Evolutionary conservation across 2,888 invertebrate species (phyloP).

Genomic region (Drosophila neotestacea): DNA sequence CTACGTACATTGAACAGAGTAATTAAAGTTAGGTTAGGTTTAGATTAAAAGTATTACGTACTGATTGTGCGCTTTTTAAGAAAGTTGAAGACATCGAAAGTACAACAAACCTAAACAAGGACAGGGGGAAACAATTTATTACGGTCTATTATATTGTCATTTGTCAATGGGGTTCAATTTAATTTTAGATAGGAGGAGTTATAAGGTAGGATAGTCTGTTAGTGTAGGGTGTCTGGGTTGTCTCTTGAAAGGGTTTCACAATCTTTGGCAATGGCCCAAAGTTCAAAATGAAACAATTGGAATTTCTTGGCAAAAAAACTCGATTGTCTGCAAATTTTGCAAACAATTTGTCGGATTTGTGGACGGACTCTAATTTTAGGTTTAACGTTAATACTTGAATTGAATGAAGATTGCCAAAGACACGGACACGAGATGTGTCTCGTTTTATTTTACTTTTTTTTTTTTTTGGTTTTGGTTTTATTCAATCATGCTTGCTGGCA

Average conservation of each 20-base stretch:
- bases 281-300: constrained; percentile 16
- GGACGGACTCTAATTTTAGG: constrained; percentile 53
- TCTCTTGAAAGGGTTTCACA: constrained; percentile 29
- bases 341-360: constrained; percentile 19
- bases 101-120: background rate
- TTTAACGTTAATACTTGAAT: constrained; percentile 27
- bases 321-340: constrained; percentile 31
- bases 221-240: background rate
- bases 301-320: constrained; percentile 47
- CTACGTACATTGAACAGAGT: constrained; percentile 6
- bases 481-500: constrained; percentile 20
- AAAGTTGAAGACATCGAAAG: background rate
- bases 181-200: background rate
- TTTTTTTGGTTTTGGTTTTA: no score
- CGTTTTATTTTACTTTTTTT: constrained; percentile 7
- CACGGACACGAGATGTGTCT: constrained; percentile 23
- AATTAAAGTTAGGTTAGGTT: constrained; percentile 11
- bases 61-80: constrained; percentile 51
- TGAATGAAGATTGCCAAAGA: constrained; percentile 21
- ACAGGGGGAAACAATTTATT: constrained; percentile 9
- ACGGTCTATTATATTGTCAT: constrained; percentile 61
- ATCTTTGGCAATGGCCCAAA: constrained; percentile 25
- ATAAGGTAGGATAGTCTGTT: background rate
- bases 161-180: constrained; percentile 59
- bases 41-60: no score